phyloP scores from a whole-genome alignment of 2,888 invertebrate species.

The Andricus curvator region DNA sequence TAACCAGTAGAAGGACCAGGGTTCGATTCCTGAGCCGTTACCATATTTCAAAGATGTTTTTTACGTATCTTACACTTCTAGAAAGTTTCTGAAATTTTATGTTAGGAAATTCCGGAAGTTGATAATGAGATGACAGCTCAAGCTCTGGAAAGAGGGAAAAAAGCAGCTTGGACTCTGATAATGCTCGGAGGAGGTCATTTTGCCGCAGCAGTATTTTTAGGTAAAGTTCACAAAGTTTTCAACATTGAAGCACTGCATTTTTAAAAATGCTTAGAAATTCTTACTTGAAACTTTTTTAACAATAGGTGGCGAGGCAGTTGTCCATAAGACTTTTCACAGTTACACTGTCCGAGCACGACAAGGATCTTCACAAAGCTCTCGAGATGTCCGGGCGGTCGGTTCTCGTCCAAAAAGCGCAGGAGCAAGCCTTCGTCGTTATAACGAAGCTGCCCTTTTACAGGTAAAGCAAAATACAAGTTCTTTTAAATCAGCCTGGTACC shows the following conservation, averaged over 20 bases:
- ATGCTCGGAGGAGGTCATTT: conserved; percentile 93
- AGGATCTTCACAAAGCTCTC: conserved; percentile 86
- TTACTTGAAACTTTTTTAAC: background rate
- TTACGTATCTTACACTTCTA: no score
- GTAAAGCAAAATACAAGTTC: conserved; percentile 74
- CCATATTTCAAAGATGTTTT: no score
- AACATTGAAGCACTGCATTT: conserved; percentile 46
- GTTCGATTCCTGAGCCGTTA: no score
- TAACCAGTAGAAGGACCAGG: no score
- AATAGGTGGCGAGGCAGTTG: conserved; percentile 78
- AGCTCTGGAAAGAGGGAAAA: conserved; percentile 72
- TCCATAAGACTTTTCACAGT: conserved; percentile 91
- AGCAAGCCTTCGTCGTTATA: conserved; percentile 88
- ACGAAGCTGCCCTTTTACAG: conserved; percentile 87
- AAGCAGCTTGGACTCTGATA: conserved; percentile 85
- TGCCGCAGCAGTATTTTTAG: conserved; percentile 85
- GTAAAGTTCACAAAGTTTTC: conserved; percentile 59
- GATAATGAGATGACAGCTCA: conserved; percentile 72
- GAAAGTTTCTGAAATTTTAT: conserved; percentile 51
- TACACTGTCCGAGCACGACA: conserved; percentile 92
- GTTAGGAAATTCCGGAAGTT: conserved; percentile 78
- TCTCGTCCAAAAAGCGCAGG: conserved; percentile 89
- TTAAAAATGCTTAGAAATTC: conserved; percentile 32
- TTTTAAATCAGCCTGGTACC: no score
- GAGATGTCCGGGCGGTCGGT: conserved; percentile 82